Percentiles rank a stretch among this genome's conserved stretches.
Evolutionary conservation across 2,113 vertebrate species (phyloP).

Genomic region (Sakesphorus luctuosus): DNA sequence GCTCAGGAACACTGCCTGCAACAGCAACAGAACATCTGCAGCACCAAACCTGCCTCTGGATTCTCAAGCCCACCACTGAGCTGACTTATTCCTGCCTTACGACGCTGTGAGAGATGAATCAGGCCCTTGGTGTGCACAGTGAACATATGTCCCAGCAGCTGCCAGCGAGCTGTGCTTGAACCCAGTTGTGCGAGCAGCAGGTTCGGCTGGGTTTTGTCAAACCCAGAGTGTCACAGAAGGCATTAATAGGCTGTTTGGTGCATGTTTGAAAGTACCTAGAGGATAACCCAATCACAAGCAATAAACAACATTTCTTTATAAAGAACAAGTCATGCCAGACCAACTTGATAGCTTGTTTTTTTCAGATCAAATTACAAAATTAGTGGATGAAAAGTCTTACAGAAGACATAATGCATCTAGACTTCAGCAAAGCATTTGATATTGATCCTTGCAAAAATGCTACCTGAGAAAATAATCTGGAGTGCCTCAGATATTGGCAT

Average conservation of each 20-base stretch:
- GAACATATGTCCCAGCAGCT: slow-evolving; percentile 69
- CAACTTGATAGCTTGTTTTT: background rate
- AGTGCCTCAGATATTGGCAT: background rate
- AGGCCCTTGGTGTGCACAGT: background rate
- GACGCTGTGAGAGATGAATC: background rate
- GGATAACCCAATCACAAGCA: background rate
- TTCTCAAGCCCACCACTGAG: background rate
- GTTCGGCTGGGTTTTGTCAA: slow-evolving; percentile 48
- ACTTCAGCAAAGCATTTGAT: slow-evolving; percentile 21
- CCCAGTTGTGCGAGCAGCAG: slow-evolving; percentile 44
- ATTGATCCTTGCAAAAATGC: slow-evolving; percentile 44
- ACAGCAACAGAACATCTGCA: slow-evolving; percentile 59
- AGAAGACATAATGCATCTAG: background rate
- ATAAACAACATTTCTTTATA: slow-evolving; percentile 14
- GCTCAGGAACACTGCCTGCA: slow-evolving; percentile 27
- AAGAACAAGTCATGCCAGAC: slow-evolving; percentile 24
- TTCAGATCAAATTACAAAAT: slow-evolving; percentile 33
- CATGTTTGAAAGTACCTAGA: slow-evolving; percentile 22
- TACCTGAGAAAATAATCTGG: slow-evolving; percentile 26
- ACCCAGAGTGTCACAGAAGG: slow-evolving; percentile 32
- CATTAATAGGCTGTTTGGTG: slow-evolving; percentile 37
- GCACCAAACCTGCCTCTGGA: slow-evolving; percentile 33
- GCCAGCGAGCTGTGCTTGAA: background rate
- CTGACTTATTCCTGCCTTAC: slow-evolving; percentile 10
- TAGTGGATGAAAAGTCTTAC: slow-evolving; percentile 30